phyloP scores from a whole-genome alignment of 2,113 vertebrate species.

The Tretioscincus oriximinensis region DNA sequence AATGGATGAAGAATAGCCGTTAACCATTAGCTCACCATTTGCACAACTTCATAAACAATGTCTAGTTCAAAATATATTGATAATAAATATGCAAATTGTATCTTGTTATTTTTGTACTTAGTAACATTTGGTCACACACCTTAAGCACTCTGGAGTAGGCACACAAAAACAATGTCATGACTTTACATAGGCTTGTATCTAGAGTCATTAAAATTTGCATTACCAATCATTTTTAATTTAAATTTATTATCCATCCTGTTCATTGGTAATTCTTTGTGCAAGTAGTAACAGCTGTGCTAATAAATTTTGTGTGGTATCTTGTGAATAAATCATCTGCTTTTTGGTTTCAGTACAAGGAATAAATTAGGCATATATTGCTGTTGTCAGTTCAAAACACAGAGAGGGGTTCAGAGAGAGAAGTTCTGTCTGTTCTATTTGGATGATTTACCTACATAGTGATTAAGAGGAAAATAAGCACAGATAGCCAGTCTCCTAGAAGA shows the following conservation, averaged over 20 bases:
- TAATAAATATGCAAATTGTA: background rate
- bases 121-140: background rate
- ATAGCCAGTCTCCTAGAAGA: background rate
- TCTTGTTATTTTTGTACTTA: background rate
- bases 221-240: slow-evolving; percentile 68
- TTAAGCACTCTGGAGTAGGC: slow-evolving; percentile 16
- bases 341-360: slow-evolving; percentile 4
- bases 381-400: background rate
- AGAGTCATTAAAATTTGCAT: slow-evolving; percentile 55
- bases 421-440: background rate
- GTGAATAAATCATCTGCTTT: slow-evolving; percentile 63
- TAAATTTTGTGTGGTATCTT: slow-evolving; percentile 54
- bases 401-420: background rate
- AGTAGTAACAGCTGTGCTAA: slow-evolving; percentile 63
- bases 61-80: slow-evolving; percentile 4
- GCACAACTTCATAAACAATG: slow-evolving; percentile 10
- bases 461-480: background rate
- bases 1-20: background rate
- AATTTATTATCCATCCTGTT: slow-evolving; percentile 59
- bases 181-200: slow-evolving; percentile 44
- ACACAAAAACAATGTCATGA: slow-evolving; percentile 43
- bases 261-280: slow-evolving; percentile 63
- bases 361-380: slow-evolving; percentile 27
- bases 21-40: slow-evolving; percentile 18
- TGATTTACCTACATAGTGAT: background rate